phyloP scores from a whole-genome alignment of 64 coral and sea anemone species.

The Stichodactyla mertensii region DNA sequence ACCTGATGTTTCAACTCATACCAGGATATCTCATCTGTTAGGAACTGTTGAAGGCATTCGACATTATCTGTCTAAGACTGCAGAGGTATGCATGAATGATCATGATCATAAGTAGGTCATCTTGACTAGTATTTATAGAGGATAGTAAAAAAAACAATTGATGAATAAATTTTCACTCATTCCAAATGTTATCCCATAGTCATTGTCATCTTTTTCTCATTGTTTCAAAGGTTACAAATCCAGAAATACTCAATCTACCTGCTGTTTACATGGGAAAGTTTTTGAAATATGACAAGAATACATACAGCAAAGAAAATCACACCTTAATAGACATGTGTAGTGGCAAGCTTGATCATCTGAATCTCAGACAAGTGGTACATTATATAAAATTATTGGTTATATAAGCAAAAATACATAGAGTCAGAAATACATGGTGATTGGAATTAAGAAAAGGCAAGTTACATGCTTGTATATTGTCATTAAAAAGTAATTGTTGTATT shows the following conservation, averaged over 20 bases:
- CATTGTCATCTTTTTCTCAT: neutral
- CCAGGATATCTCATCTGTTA: neutral
- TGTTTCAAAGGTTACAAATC: conserved; percentile 18
- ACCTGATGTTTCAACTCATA: neutral
- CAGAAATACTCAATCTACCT: conserved; percentile 32
- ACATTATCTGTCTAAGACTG: neutral
- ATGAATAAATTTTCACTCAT: too few species aligned
- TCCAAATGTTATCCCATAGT: too few species aligned
- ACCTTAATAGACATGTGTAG: conserved; percentile 72
- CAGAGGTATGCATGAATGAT: neutral
- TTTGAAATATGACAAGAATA: conserved; percentile 17
- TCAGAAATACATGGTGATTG: too few species aligned
- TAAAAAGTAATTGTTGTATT: neutral
- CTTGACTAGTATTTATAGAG: neutral
- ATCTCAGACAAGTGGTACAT: conserved; percentile 81
- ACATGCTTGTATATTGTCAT: too few species aligned
- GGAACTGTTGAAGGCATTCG: neutral
- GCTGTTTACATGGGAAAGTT: conserved; percentile 38
- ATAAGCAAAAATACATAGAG: too few species aligned
- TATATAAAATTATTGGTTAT: neutral
- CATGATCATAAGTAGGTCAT: neutral
- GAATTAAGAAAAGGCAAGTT: too few species aligned
- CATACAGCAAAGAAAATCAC: neutral
- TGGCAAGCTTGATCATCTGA: conserved; percentile 78
- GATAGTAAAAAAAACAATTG: neutral